Evolutionary conservation across 1,140 invertebrate genomes (phyloP).

Genomic region (Lethrus apterus): DNA sequence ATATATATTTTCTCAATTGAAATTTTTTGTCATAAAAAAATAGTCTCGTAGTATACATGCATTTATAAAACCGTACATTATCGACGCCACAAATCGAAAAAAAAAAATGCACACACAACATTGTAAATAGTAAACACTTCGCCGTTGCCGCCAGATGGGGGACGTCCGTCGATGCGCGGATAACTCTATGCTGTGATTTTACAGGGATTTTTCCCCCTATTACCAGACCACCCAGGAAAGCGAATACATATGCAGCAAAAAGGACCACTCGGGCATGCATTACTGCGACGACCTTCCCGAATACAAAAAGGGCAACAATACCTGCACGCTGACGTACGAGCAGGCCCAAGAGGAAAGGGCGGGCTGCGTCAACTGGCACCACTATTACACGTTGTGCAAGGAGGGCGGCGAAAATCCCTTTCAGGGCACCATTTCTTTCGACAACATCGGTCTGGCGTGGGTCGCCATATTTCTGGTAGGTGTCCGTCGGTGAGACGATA

Average conservation of each 20-base stretch:
- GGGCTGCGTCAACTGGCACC: constrained; percentile 97
- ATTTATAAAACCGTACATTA: too few relatives aligned
- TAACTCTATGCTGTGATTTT: constrained; percentile 21
- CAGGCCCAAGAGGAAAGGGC: constrained; percentile 38
- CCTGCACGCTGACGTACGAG: constrained; percentile 53
- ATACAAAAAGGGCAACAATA: constrained; percentile 58
- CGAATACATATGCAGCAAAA: constrained; percentile 95
- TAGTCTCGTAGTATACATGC: too few relatives aligned
- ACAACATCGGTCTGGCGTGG: constrained; percentile 99
- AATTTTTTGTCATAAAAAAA: too few relatives aligned
- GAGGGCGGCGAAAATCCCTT: constrained; percentile 94
- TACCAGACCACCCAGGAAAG: constrained; percentile 79
- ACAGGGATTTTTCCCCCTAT: constrained; percentile 62
- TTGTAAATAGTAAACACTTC: too few relatives aligned
- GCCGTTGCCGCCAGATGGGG: too few relatives aligned
- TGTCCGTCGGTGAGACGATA: constrained; percentile 23
- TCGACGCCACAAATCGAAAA: not conserved
- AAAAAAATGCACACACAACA: not conserved
- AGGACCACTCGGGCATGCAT: constrained; percentile 93
- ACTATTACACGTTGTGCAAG: constrained; percentile 94
- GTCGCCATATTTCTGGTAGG: constrained; percentile 99
- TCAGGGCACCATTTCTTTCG: constrained; percentile 98
- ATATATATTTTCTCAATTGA: too few relatives aligned
- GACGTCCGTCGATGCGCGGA: too few relatives aligned
- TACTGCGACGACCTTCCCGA: constrained; percentile 81